phyloP scores from a whole-genome alignment of 2,797 vertebrate genomes.

The Neopelma chrysocephalum region DNA sequence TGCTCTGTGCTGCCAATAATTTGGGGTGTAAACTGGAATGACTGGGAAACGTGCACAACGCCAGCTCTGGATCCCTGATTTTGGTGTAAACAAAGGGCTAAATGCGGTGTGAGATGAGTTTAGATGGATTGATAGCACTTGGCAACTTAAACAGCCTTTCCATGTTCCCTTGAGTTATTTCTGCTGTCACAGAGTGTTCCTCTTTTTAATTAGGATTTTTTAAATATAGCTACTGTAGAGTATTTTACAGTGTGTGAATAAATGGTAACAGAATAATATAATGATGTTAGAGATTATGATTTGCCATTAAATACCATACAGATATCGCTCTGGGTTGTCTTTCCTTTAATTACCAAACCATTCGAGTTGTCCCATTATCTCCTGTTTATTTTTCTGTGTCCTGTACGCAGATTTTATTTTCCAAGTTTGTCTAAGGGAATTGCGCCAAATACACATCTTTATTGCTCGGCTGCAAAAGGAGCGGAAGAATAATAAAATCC shows the following conservation, averaged over 20 bases:
- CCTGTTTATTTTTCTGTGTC: neutral
- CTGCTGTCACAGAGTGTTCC: slow-evolving; percentile 14
- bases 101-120: neutral
- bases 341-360: neutral
- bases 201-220: slow-evolving; percentile 37
- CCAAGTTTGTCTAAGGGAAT: neutral
- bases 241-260: slow-evolving; percentile 26
- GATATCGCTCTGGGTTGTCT: neutral
- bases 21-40: slow-evolving; percentile 25
- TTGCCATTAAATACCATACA: slow-evolving; percentile 56
- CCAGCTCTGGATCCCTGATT: neutral
- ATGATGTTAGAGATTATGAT: slow-evolving; percentile 5
- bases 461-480: neutral
- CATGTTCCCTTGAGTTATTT: neutral
- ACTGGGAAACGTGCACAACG: neutral
- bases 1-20: neutral
- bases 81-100: neutral
- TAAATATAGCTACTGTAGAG: neutral
- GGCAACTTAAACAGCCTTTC: neutral
- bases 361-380: neutral
- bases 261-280: slow-evolving; percentile 44
- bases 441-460: slow-evolving; percentile 6
- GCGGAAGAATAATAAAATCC: slow-evolving; percentile 4
- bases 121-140: neutral
- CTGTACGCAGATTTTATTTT: slow-evolving; percentile 35